Evolutionary conservation across 2,888 invertebrate species (phyloP), one percentile per base, ranked within the genome.

Genomic region (Galerucella calmariensis): DNA sequence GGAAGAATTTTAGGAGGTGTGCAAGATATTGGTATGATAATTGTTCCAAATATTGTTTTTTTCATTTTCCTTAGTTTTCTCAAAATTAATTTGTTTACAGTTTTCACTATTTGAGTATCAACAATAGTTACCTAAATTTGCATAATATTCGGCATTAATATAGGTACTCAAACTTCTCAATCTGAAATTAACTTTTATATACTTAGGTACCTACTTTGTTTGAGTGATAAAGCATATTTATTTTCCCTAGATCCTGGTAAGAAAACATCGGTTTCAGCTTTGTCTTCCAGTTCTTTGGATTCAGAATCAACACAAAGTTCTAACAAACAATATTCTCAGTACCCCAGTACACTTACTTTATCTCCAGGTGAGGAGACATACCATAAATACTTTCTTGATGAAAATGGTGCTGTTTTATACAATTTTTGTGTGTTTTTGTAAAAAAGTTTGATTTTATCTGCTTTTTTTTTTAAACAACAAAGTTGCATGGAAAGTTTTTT

Each of bases 1-100:
- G 95, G 95, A 44, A 89, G 94, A 80, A 93, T 95, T 84, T 89
- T 95, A 78, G 93, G 93, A 73, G 94, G 94, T 27, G 77, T 75
- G 46, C 20, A 72, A 65, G 78, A 78, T 10, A 46, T 58, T 67
- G 79, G 80, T 81, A 74, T n/a, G 63, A 16, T 11, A 10, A 8
- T 14, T 16, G 35, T 27, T 8, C 6, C 14, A 20, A 20, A 58
- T 20, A 20, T 20, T 20, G 20, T 20, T 20, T 20, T 20, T 20
- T 20, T 20, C 8, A 27, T 4, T 35, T 35, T 2, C 2, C 2
- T 27, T 4, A 35, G 35, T 35, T 5, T 35, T 35, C 35, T 35
- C 35, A 5, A 8, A 20, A 27, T 27, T 0, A 24, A 12, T 65
- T 46, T 20, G 2, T 11, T 65, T 65, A 3, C 20, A 20, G 12